Evolutionary conservation across 2,888 invertebrate species (phyloP).

Genomic region (Escarpia spicata): DNA sequence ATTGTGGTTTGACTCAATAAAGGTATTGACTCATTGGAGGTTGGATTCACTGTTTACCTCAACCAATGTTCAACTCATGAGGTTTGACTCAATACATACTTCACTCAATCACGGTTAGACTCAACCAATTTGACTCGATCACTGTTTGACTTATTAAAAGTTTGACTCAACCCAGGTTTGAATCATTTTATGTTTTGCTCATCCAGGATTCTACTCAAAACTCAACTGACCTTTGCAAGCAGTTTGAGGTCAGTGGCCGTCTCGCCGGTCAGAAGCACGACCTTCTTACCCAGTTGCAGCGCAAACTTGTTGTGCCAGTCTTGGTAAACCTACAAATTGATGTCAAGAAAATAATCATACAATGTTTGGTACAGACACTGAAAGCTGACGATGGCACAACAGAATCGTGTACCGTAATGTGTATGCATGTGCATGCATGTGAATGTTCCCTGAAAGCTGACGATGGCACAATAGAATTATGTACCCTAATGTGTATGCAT

Average conservation of each 20-base stretch:
- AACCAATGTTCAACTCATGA: too few relatives aligned
- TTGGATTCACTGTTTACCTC: too few relatives aligned
- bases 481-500: background rate
- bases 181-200: background rate
- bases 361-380: background rate
- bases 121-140: background rate
- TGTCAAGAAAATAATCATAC: background rate
- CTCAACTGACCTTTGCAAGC: slow-evolving; percentile 69
- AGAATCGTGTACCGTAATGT: background rate
- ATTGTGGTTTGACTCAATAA: too few relatives aligned
- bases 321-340: slow-evolving; percentile 71
- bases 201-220: background rate
- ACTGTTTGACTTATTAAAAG: background rate
- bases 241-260: slow-evolving; percentile 95
- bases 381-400: background rate
- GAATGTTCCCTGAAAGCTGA: background rate
- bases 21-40: too few relatives aligned
- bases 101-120: background rate
- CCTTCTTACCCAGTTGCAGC: slow-evolving; percentile 76
- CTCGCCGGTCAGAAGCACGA: slow-evolving; percentile 93
- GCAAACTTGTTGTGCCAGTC: slow-evolving; percentile 94
- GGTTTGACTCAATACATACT: too few relatives aligned
- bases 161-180: background rate
- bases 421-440: background rate
- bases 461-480: background rate